These are phyloP conservation scores for Sarotherodon lohbergeri DNA, from an alignment of 2,113 vertebrate genomes.

Conservation along the genomic window DNA sequence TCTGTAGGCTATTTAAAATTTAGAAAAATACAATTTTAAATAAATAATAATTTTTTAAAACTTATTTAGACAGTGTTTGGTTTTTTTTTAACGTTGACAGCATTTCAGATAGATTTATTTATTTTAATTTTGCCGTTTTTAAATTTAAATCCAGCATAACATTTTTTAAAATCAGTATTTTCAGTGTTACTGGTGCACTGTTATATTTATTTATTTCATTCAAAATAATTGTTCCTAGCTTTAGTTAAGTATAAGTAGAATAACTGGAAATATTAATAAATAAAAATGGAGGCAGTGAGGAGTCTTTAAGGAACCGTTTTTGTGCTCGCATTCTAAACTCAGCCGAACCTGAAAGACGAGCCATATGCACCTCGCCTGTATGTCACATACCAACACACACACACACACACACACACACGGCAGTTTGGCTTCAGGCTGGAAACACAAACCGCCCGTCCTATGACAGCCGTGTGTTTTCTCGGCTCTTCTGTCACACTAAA, in stretches of 20 bases:
- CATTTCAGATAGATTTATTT: neutral
- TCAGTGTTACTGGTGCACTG: neutral
- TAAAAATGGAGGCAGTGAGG: neutral
- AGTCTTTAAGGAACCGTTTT: neutral
- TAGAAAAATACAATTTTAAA: neutral
- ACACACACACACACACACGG: neutral
- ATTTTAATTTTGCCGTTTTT: neutral
- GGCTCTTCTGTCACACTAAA: conserved; percentile 6
- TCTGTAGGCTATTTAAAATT: neutral
- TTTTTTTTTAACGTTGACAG: rapidly evolving
- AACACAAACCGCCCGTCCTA: neutral
- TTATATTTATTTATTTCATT: neutral
- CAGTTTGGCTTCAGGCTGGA: conserved; percentile 1
- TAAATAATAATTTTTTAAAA: neutral
- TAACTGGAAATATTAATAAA: neutral
- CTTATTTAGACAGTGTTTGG: neutral
- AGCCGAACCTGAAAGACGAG: conserved; percentile 27
- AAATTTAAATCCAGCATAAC: neutral
- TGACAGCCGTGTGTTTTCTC: neutral
- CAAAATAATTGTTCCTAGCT: neutral
- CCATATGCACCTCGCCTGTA: neutral
- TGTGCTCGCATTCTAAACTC: neutral
- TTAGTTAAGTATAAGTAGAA: neutral
- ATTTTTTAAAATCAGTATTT: neutral
- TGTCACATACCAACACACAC: conserved; percentile 22